Evolutionary conservation across 2,113 vertebrate genomes (phyloP).

Genomic region (Peromyscus californicus): DNA sequence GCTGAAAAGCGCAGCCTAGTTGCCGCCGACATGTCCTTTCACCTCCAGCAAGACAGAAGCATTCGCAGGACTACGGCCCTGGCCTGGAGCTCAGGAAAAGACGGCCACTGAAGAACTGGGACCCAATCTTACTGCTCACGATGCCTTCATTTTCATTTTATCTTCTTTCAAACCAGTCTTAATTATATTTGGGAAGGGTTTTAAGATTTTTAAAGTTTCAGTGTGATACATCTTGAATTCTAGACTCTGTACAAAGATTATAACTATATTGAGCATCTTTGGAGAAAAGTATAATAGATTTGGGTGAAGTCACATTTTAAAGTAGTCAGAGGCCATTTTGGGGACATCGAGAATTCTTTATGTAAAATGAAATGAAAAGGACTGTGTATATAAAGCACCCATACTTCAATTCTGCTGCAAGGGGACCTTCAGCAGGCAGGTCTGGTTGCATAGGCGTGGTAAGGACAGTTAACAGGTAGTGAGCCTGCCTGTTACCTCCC

Average conservation of each 20-base stretch:
- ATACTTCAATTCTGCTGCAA: conserved; percentile 30
- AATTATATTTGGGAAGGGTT: neutral
- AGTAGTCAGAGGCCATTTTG: conserved; percentile 61
- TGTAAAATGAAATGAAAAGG: neutral
- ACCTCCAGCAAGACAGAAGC: conserved; percentile 58
- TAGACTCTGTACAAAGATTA: conserved; percentile 27
- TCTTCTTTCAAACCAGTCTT: conserved; percentile 46
- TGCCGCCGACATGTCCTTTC: conserved; percentile 43
- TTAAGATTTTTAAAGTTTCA: conserved; percentile 11
- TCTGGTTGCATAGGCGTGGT: neutral
- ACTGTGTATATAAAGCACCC: neutral
- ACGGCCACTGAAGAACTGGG: conserved; percentile 48
- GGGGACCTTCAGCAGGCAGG: neutral
- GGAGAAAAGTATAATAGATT: conserved; percentile 38
- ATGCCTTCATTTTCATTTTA: conserved; percentile 66
- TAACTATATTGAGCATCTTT: conserved; percentile 4
- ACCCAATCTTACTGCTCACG: conserved; percentile 32
- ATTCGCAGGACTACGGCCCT: conserved; percentile 55
- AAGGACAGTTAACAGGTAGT: conserved; percentile 1
- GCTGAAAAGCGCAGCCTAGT: conserved; percentile 54
- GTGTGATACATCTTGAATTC: conserved; percentile 62
- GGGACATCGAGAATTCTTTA: conserved; percentile 55
- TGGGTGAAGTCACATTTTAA: conserved; percentile 58
- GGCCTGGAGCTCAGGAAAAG: conserved; percentile 79
- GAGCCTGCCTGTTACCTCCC: neutral